Conservation (phyloP, 2,888 invertebrate species). For the Melitaea athalia region DNA sequence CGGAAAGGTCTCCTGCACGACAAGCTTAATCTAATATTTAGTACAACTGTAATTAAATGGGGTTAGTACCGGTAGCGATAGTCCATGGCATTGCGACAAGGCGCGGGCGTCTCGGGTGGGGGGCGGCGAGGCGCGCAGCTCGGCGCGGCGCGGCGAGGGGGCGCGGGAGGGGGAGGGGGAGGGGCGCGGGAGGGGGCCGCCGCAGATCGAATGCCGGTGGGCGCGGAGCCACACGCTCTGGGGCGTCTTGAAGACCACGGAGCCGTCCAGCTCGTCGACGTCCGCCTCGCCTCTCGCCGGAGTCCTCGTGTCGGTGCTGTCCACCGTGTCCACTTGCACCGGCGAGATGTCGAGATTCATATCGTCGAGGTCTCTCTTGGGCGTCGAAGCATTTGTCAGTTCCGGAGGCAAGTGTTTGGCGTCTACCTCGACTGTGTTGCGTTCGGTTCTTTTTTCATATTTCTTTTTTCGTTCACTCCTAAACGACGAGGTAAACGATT, state of each 20-base stretch:
- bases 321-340: slow-evolving; percentile 75
- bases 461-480: slow-evolving; percentile 79
- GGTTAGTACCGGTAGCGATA: slow-evolving; percentile 84
- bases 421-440: slow-evolving; percentile 71
- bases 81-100: slow-evolving; percentile 80
- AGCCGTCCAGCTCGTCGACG: slow-evolving; percentile 71
- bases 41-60: slow-evolving; percentile 78
- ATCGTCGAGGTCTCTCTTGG: slow-evolving; percentile 63
- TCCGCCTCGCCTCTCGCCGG: slow-evolving; percentile 52
- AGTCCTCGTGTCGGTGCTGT: slow-evolving; percentile 65
- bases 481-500: slow-evolving; percentile 79
- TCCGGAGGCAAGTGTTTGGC: slow-evolving; percentile 64
- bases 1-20: slow-evolving; percentile 54
- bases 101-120: slow-evolving; percentile 75
- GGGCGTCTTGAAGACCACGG: slow-evolving; percentile 71
- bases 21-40: slow-evolving; percentile 68
- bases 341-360: slow-evolving; percentile 74
- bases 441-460: slow-evolving; percentile 71
- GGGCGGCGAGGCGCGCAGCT: slow-evolving; percentile 59
- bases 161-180: slow-evolving; percentile 52
- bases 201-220: slow-evolving; percentile 68
- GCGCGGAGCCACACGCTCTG: slow-evolving; percentile 67
- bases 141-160: slow-evolving; percentile 61
- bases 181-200: slow-evolving; percentile 64
- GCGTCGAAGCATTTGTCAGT: slow-evolving; percentile 66